Evolutionary conservation across 2,113 vertebrate genomes (phyloP), one percentile per base, ranked within the genome.

Genomic region (Percopsis transmontana): DNA sequence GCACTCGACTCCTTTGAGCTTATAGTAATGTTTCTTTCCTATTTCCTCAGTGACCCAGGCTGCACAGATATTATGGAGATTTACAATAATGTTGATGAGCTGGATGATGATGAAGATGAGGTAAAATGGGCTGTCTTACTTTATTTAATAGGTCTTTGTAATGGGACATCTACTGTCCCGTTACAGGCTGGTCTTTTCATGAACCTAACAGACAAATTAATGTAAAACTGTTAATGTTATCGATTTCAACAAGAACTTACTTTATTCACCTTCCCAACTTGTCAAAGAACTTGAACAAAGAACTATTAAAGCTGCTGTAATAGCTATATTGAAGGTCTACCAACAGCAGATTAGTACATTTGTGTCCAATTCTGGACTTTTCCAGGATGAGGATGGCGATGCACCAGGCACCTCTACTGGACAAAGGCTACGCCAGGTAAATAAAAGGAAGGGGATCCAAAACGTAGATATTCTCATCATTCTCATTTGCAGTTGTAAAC

Each of bases 21-120:
- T 48, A 21, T 21, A 21, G 1, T 21, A 55, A 55, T 69, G 48
- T 2, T 12, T 50, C 2, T 48, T 23, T 66, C n/a, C 83, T 23
- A 90, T 44, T 68, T 54, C 84, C 79, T 2, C 85, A 99, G 97
- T 87, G 92, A 96, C 85, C 92, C 93, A 58, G 90, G 92, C 60
- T 97, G 94, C 84, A 93, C 86, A 66, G 93, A 95, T 74, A 92
- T 98, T 80, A 94, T 96, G 90, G 96, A 97, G 27, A 90, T 98
- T 39, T 95, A 93, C 76, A 95, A 84, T 71, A 92, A 91, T 39
- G 92, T 95, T 33, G 95, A 98, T 70, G 93, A 93, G 48, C 94
- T 96, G 94, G 94, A 76, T 76, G 93, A 62, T 89, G 88, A 87
- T 14, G 94, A 93, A 15, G 93, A 96, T 66, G 89, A 94, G 94